Conservation (phyloP, 2,113 vertebrate species). For the Macroglossus sobrinus region DNA sequence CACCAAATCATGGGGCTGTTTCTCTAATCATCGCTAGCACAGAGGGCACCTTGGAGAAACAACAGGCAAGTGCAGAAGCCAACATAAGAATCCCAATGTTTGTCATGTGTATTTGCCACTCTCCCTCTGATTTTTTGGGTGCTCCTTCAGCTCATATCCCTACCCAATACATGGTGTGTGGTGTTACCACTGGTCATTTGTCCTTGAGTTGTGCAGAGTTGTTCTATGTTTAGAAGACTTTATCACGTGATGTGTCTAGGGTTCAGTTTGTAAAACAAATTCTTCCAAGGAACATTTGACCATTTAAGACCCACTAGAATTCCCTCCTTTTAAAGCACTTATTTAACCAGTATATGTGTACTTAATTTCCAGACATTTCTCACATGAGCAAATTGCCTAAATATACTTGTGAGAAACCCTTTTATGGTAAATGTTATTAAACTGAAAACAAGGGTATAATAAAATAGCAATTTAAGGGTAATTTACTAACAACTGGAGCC, state of each 20-base stretch:
- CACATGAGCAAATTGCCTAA: slow-evolving; percentile 68
- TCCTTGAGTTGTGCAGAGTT: background rate
- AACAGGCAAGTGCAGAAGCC: background rate
- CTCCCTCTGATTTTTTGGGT: background rate
- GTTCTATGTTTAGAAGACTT: slow-evolving; percentile 19
- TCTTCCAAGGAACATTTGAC: slow-evolving; percentile 20
- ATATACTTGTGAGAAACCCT: slow-evolving; percentile 75
- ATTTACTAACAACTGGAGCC: slow-evolving; percentile 71
- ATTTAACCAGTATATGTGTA: background rate
- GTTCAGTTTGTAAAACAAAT: slow-evolving; percentile 13
- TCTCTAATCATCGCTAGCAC: background rate
- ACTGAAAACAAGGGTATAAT: slow-evolving; percentile 76
- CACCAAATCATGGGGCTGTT: background rate
- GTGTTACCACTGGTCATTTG: too few species aligned
- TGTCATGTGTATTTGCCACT: background rate
- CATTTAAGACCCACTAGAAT: background rate
- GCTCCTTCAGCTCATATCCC: too few species aligned
- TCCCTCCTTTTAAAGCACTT: background rate
- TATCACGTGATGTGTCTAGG: background rate
- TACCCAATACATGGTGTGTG: too few species aligned
- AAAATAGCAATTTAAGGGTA: slow-evolving; percentile 75
- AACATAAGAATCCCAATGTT: background rate
- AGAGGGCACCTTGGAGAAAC: background rate
- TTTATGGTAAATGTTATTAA: slow-evolving; percentile 73
- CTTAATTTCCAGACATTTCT: slow-evolving; percentile 63